phyloP scores from a whole-genome alignment of 2,888 invertebrate genomes.

The Seira sanloemensis region DNA sequence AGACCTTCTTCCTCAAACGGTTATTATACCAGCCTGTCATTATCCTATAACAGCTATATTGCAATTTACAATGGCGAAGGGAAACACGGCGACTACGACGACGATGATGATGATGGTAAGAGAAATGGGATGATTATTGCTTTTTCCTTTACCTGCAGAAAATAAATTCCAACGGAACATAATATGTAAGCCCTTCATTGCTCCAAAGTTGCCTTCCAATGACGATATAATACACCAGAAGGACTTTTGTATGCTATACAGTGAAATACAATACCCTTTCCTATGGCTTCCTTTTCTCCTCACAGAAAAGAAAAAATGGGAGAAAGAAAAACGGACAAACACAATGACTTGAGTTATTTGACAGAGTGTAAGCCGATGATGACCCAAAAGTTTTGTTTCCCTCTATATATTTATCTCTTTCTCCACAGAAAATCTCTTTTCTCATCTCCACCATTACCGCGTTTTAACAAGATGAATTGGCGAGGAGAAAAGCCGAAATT shows the following conservation, averaged over 20 bases:
- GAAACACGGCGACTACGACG: background rate
- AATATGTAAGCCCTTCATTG: no score
- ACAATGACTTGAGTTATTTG: background rate
- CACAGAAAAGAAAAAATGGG: conserved; percentile 9
- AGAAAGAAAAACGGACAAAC: background rate
- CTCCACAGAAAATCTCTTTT: background rate
- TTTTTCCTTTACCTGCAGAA: conserved; percentile 27
- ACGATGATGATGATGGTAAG: background rate
- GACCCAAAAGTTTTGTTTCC: conserved; percentile 44
- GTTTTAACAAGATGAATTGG: background rate
- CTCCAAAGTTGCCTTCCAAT: background rate
- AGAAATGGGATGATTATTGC: conserved; percentile 29
- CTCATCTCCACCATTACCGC: background rate
- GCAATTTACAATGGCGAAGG: background rate
- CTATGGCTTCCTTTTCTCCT: conserved; percentile 31
- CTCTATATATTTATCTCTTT: background rate
- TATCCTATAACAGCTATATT: background rate
- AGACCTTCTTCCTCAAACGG: background rate
- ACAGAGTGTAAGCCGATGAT: conserved; percentile 35
- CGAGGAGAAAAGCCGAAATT: no score
- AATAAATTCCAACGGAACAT: conserved; percentile 12
- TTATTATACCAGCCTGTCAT: background rate
- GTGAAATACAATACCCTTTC: conserved; percentile 14
- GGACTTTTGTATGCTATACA: background rate
- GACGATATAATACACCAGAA: background rate